Evolutionary conservation across 1,140 invertebrate species (phyloP).

Genomic region (Papilio machaon): DNA sequence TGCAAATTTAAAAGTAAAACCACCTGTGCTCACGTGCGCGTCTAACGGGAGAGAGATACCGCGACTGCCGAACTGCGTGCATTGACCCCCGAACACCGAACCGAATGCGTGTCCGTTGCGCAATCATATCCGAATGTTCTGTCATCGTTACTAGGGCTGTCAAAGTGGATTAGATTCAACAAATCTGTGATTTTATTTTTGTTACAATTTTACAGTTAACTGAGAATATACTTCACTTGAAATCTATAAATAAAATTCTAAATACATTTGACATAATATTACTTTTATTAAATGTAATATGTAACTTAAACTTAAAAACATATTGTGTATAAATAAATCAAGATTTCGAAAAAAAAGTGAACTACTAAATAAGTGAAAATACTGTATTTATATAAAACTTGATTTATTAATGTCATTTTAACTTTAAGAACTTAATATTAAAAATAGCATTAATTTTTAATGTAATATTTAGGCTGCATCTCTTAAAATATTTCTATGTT

Average conservation of each 20-base stretch:
- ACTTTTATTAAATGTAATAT: no score
- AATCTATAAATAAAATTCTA: no score
- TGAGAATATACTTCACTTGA: no score
- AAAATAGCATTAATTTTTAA: neutral
- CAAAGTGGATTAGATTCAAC: neutral
- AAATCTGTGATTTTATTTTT: neutral
- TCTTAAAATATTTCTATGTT: conserved; percentile 41
- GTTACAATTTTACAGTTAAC: neutral
- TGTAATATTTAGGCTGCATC: conserved; percentile 27
- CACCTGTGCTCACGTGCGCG: conserved; percentile 65
- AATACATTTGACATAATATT: no score
- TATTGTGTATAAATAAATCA: neutral
- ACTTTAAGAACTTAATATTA: neutral
- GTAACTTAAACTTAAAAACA: no score
- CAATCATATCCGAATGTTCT: conserved; percentile 59
- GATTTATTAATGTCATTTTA: neutral
- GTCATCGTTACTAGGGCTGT: conserved; percentile 43
- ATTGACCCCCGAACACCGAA: conserved; percentile 58
- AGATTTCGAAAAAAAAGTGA: neutral
- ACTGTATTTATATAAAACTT: neutral
- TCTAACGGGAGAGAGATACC: conserved; percentile 64
- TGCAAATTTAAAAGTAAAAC: conserved; percentile 80
- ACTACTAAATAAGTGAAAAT: no score
- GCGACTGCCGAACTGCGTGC: conserved; percentile 69
- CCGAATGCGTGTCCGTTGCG: conserved; percentile 55